phyloP scores from a whole-genome alignment of 2,113 vertebrate species.

The Pluvialis apricaria region DNA sequence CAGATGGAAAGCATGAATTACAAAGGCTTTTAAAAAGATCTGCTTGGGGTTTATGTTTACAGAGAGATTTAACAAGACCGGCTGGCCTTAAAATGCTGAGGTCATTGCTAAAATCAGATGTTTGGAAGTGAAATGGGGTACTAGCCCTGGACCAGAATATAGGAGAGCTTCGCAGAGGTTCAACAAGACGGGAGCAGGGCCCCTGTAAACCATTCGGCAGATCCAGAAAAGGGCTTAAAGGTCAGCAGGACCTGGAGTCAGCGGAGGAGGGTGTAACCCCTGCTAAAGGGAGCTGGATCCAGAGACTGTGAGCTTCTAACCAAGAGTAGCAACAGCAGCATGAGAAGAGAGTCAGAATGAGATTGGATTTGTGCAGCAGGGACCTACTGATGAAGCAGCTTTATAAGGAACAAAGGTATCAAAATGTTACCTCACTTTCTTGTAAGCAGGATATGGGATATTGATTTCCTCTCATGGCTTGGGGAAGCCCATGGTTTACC shows the following conservation, averaged over 20 bases:
- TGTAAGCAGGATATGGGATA: background rate
- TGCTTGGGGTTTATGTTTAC: constrained; percentile 37
- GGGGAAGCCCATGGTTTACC: background rate
- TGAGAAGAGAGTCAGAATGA: background rate
- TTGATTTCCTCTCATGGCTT: background rate
- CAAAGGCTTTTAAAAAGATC: constrained; percentile 31
- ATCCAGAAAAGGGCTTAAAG: background rate
- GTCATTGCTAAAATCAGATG: constrained; percentile 3
- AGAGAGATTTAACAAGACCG: constrained; percentile 15
- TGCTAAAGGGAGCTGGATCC: background rate
- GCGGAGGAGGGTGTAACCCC: background rate
- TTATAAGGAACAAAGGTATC: constrained; percentile 9
- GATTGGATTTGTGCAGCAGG: background rate
- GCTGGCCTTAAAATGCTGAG: background rate
- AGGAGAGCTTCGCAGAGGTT: background rate
- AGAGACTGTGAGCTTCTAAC: background rate
- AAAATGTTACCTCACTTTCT: background rate
- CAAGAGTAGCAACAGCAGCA: background rate
- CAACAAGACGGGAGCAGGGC: background rate
- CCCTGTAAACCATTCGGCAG: background rate
- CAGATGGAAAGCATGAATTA: constrained; percentile 48
- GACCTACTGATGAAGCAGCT: background rate
- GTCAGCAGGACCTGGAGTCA: background rate
- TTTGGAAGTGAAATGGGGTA: background rate
- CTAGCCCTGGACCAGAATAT: background rate